phyloP scores from a whole-genome alignment of 2,888 invertebrate species.

The Epinotia brunnichana region DNA sequence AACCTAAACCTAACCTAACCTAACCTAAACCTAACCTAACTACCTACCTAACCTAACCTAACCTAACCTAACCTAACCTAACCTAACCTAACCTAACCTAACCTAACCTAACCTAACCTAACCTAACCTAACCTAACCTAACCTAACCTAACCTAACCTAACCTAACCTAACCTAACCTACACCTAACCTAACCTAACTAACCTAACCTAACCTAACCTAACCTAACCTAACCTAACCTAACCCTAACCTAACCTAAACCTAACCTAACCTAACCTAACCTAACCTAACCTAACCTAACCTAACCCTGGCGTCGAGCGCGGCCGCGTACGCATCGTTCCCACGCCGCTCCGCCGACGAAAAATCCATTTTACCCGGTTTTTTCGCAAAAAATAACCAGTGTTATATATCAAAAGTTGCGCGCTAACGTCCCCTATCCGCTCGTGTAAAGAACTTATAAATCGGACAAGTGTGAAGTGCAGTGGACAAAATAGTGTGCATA shows the following conservation, averaged over 20 bases:
- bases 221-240: slow-evolving; percentile 40
- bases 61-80: slow-evolving; percentile 42
- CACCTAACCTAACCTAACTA: slow-evolving; percentile 44
- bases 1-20: slow-evolving; percentile 45
- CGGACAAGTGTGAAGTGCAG: too few species aligned
- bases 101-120: slow-evolving; percentile 45
- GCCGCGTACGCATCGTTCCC: too few species aligned
- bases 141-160: slow-evolving; percentile 43
- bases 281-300: slow-evolving; percentile 43
- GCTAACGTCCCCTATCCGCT: too few species aligned
- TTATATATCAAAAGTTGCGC: too few species aligned
- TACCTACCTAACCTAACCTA: slow-evolving; percentile 41
- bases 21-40: slow-evolving; percentile 44
- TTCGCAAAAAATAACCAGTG: too few species aligned
- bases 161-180: slow-evolving; percentile 42
- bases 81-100: slow-evolving; percentile 44
- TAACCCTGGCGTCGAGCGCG: too few species aligned
- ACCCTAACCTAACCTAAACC: slow-evolving; percentile 39
- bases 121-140: slow-evolving; percentile 43
- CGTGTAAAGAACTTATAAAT: too few species aligned
- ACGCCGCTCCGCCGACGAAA: too few species aligned
- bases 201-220: slow-evolving; percentile 40
- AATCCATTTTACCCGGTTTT: too few species aligned
- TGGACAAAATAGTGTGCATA: too few species aligned
- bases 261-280: slow-evolving; percentile 41